Conservation (phyloP, 1,140 invertebrate genomes). For the Apis florea region DNA sequence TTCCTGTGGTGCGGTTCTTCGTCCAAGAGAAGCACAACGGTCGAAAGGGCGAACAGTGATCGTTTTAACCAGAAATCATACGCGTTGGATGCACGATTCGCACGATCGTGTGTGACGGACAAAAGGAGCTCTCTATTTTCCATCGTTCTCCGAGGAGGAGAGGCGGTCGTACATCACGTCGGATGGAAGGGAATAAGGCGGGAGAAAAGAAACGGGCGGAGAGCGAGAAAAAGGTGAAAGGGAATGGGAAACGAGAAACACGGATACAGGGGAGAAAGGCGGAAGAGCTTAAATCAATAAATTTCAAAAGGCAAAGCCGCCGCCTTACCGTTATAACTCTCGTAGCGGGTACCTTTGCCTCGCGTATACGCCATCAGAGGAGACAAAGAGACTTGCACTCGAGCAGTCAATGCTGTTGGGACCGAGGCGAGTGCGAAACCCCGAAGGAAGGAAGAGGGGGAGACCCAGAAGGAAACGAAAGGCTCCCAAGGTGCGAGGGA, state of each 20-base stretch:
- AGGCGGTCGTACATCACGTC: constrained; percentile 8
- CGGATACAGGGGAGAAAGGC: constrained; percentile 37
- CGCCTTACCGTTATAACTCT: constrained; percentile 61
- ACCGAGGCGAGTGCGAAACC: constrained; percentile 37
- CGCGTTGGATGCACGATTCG: not conserved
- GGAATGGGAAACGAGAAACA: constrained; percentile 56
- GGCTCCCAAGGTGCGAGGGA: constrained; percentile 38
- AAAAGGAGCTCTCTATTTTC: constrained; percentile 42
- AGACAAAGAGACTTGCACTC: constrained; percentile 63
- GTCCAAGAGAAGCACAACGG: too few relatives aligned
- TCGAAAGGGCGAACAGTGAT: constrained; percentile 21
- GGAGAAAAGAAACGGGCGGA: constrained; percentile 34
- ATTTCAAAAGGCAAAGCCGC: constrained; percentile 62
- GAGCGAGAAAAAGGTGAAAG: constrained; percentile 47
- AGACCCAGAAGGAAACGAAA: not conserved
- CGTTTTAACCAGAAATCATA: constrained; percentile 50
- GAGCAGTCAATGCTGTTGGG: constrained; percentile 59
- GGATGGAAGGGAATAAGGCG: constrained; percentile 3
- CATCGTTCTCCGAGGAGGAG: not conserved
- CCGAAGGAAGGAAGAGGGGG: not conserved
- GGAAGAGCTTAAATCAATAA: constrained; percentile 66
- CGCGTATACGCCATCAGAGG: constrained; percentile 57
- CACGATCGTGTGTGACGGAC: constrained; percentile 1
- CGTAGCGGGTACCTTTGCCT: constrained; percentile 44
- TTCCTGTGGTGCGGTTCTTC: not conserved